phyloP scores from a whole-genome alignment of 2,797 vertebrate genomes.

The Manis javanica region DNA sequence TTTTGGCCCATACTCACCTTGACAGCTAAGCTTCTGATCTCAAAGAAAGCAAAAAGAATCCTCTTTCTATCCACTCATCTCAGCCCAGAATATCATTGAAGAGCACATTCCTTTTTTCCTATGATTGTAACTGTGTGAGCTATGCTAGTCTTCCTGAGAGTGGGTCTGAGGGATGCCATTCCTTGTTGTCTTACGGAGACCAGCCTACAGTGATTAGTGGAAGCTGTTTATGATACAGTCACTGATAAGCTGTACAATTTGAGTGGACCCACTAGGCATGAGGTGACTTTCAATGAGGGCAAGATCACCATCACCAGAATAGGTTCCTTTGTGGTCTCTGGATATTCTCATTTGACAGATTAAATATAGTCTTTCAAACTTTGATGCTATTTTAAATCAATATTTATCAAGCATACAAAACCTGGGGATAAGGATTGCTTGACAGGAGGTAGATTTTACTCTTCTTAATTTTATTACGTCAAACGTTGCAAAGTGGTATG shows the following conservation, averaged over 20 bases:
- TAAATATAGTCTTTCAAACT: not conserved
- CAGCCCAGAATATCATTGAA: not conserved
- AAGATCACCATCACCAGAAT: not conserved
- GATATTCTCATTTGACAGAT: not conserved
- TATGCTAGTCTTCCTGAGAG: not conserved
- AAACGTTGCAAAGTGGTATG: not conserved
- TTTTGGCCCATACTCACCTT: not conserved
- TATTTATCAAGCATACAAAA: not conserved
- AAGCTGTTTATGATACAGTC: not conserved
- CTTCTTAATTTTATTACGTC: constrained; percentile 5
- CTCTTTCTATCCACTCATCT: not conserved
- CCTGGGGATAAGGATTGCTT: not conserved
- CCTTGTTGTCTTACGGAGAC: not conserved
- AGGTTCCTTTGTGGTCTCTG: not conserved
- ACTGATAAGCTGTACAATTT: not conserved
- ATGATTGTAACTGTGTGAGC: not conserved
- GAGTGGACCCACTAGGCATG: not conserved
- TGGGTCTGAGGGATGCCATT: not conserved
- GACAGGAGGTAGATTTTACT: not conserved
- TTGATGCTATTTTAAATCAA: not conserved
- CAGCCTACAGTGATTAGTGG: not conserved
- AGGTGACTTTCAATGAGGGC: not conserved
- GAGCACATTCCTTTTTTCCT: not conserved
- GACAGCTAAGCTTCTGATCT: not conserved
- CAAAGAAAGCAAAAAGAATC: not conserved